Percentiles rank a stretch among this genome's conserved stretches.
These are phyloP conservation scores for Penaeus monodon DNA, from an alignment of 2,888 invertebrate genomes.

Conservation along the genomic window DNA sequence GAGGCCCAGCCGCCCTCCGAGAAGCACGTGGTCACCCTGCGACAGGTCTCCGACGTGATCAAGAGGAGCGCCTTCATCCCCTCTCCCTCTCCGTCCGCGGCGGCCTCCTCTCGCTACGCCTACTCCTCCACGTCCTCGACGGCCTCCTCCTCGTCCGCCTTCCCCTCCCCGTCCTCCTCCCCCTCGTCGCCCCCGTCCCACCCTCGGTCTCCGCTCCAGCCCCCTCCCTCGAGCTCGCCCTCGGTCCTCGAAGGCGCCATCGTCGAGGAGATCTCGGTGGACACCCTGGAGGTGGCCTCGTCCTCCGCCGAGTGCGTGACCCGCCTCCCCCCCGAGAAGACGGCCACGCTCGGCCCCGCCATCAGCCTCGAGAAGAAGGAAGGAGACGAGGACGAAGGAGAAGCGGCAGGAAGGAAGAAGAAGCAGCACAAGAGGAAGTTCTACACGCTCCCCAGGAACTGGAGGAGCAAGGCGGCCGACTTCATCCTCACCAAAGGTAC, in stretches of 20 bases:
- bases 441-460: slow-evolving; percentile 61
- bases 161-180: background rate
- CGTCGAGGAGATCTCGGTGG: slow-evolving; percentile 31
- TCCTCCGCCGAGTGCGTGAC: slow-evolving; percentile 1
- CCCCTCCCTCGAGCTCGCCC: background rate
- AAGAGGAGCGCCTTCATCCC: slow-evolving; percentile 20
- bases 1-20: slow-evolving; percentile 16
- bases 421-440: slow-evolving; percentile 46
- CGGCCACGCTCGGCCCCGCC: slow-evolving; percentile 23
- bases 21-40: slow-evolving; percentile 46
- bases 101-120: slow-evolving; percentile 13
- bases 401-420: slow-evolving; percentile 29
- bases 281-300: slow-evolving; percentile 26
- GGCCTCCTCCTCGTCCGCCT: too few species aligned
- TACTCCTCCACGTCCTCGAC: background rate
- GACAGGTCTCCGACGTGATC: slow-evolving; percentile 42
- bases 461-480: slow-evolving; percentile 58
- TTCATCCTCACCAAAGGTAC: slow-evolving; percentile 61
- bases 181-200: slow-evolving; percentile 19
- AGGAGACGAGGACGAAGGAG: slow-evolving; percentile 19
- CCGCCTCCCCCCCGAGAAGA: slow-evolving; percentile 26
- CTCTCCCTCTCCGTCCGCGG: slow-evolving; percentile 19
- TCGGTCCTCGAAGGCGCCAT: background rate
- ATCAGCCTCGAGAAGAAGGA: slow-evolving; percentile 18
- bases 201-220: background rate